Evolutionary conservation across 2,113 vertebrate species (phyloP).

Genomic region (Felis chaus): DNA sequence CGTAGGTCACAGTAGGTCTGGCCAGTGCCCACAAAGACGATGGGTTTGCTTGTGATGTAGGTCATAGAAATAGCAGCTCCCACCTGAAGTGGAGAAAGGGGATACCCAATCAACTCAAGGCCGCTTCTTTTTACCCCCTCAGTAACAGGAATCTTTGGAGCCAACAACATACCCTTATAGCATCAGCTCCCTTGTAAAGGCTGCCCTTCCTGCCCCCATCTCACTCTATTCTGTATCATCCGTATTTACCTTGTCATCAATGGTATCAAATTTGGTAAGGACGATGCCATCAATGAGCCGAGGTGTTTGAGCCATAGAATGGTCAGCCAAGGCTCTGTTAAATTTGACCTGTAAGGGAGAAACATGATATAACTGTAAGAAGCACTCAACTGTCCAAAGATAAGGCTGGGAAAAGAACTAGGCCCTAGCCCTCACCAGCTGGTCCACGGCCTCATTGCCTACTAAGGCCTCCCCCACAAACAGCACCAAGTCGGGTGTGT

Average conservation of each 20-base stretch:
- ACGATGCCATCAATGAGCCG: constrained; percentile 98
- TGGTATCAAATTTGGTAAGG: constrained; percentile 99
- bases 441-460: constrained; percentile 98
- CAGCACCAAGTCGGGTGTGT: constrained; percentile 95
- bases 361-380: neutral
- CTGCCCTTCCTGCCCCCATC: neutral
- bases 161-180: neutral
- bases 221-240: neutral
- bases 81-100: constrained; percentile 85
- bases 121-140: neutral
- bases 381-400: neutral
- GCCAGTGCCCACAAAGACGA: constrained; percentile 98
- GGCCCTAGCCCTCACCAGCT: constrained; percentile 89
- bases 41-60: constrained; percentile 99
- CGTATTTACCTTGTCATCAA: constrained; percentile 96
- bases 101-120: neutral
- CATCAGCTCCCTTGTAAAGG: neutral
- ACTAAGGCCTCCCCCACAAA: constrained; percentile 98
- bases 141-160: neutral
- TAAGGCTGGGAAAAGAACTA: neutral
- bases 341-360: constrained; percentile 94
- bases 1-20: constrained; percentile 99
- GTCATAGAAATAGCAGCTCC: constrained; percentile 99
- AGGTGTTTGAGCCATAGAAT: constrained; percentile 95
- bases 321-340: constrained; percentile 97